Base-by-base conservation (phyloP, 2,797 vertebrate species). In the Arvicola amphibius region DNA sequence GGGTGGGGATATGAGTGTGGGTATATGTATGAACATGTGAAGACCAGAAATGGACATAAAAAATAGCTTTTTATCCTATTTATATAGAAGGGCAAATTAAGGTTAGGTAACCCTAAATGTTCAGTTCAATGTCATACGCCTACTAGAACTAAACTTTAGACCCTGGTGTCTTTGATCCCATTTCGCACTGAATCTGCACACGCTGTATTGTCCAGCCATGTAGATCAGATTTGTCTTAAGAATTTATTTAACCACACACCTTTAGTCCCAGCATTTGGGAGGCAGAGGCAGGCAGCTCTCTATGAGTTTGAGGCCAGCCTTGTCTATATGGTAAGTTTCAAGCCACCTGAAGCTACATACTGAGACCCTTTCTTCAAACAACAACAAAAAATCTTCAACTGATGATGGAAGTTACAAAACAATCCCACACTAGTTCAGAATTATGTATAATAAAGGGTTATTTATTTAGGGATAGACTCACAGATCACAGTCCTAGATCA, bases 151-250 rank as follows among this genome's bases (percentile, higher is more conserved):
- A 43, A 71, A 81, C 46, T 83, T 96, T 34, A 97, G 17, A 92
- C n/a, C 12, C 23, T 87, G 29, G 27, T 84, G 43, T 65, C n/a
- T 76, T 61, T 84, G 43, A 76, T 84, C 29, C 21, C 23, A 59
- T 74, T 85, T 78, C 93, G 56, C 74, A 21, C 34, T 85, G 34
- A 95, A 87, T 88, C 48, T 90, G 5, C 32, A 46, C 63, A 81
- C 32, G 37, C 19, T n/a, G 2, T 77, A 71, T 84, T 89, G 48
- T 16, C 53, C 37, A 91, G 10, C 27, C 73, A 88, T 67, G 27
- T 76, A 76, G 48, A 63, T 86, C 2, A 95, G 34, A 91, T 94
- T 76, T 91, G 40, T 93, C 85, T 88, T 88, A 84, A 81, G 34
- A 81, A 76, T 46, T 96, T 74, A 59, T 74, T 59, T 74, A 71